These are phyloP conservation scores for Salvelinus alpinus DNA, from an alignment of 2,113 vertebrate species.

Conservation along the genomic window DNA sequence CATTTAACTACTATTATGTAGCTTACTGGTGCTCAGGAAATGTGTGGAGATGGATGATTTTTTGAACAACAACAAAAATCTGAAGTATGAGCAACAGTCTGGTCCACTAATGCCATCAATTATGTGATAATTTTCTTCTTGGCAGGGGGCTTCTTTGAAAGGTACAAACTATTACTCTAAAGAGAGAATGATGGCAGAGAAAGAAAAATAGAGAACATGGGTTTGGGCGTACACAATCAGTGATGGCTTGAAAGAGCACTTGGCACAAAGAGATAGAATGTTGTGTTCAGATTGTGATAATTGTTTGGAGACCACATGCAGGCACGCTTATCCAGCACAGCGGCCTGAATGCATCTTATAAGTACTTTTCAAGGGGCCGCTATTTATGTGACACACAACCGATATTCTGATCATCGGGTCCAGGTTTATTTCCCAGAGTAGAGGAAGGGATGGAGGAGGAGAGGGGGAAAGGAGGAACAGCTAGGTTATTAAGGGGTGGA, in stretches of 20 bases:
- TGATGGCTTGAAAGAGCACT: background rate
- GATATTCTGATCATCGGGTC: conserved; percentile 11
- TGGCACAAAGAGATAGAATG: background rate
- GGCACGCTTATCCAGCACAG: background rate
- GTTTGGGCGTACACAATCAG: background rate
- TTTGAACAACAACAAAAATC: too few relatives aligned
- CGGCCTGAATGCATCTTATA: background rate
- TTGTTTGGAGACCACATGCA: background rate
- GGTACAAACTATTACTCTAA: background rate
- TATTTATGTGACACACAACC: conserved; percentile 2
- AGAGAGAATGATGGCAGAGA: background rate
- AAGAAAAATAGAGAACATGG: background rate
- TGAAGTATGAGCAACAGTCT: too few relatives aligned
- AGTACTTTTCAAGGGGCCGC: background rate
- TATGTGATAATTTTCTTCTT: background rate
- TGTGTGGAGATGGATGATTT: too few relatives aligned
- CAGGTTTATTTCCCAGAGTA: conserved; percentile 20
- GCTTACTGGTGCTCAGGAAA: too few relatives aligned
- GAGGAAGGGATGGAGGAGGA: background rate
- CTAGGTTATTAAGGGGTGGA: background rate
- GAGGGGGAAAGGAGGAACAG: background rate
- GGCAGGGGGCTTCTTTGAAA: background rate
- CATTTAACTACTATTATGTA: too few relatives aligned
- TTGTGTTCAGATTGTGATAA: background rate
- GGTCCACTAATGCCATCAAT: background rate